Percentiles rank a stretch among this genome's conserved stretches.
Evolutionary conservation across 2,113 vertebrate genomes (phyloP).

Genomic region (Orthonyx spaldingii): DNA sequence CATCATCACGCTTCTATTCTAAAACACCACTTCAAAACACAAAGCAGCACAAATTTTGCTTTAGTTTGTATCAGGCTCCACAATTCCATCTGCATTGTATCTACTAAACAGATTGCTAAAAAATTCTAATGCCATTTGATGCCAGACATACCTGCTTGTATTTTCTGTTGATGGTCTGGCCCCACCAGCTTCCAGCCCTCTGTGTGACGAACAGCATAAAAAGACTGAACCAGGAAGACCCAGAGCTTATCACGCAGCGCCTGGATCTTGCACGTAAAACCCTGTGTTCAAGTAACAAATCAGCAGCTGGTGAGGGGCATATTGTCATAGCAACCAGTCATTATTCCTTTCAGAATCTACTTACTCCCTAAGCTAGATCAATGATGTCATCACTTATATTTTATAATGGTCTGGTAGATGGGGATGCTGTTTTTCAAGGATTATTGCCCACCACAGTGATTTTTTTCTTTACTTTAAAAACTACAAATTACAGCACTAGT

Average conservation of each 20-base stretch:
- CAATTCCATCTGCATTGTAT: background rate
- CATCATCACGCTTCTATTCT: constrained; percentile 33
- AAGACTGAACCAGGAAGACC: constrained; percentile 94
- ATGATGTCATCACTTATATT: constrained; percentile 86
- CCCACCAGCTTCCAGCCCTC: constrained; percentile 88
- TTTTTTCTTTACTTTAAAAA: constrained; percentile 47
- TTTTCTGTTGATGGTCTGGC: constrained; percentile 81
- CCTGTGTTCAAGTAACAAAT: constrained; percentile 92
- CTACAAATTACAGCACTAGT: constrained; percentile 41
- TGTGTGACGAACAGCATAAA: constrained; percentile 93
- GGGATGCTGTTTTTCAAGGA: constrained; percentile 58
- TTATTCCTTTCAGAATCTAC: constrained; percentile 85
- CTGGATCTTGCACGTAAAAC: constrained; percentile 84
- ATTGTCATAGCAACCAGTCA: constrained; percentile 96
- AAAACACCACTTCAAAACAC: background rate
- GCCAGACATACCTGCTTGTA: constrained; percentile 84
- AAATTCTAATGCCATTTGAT: background rate
- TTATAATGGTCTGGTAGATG: constrained; percentile 62
- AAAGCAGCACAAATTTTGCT: constrained; percentile 18
- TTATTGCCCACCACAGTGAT: constrained; percentile 58
- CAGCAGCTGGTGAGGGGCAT: constrained; percentile 92
- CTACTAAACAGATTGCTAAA: constrained; percentile 16
- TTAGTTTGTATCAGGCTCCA: background rate
- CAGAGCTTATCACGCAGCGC: constrained; percentile 86
- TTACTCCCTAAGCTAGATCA: constrained; percentile 83